Percentiles rank a stretch among this genome's conserved stretches.
Evolutionary conservation across 2,888 invertebrate genomes (phyloP).

Genomic region (Spilosoma lubricipeda): DNA sequence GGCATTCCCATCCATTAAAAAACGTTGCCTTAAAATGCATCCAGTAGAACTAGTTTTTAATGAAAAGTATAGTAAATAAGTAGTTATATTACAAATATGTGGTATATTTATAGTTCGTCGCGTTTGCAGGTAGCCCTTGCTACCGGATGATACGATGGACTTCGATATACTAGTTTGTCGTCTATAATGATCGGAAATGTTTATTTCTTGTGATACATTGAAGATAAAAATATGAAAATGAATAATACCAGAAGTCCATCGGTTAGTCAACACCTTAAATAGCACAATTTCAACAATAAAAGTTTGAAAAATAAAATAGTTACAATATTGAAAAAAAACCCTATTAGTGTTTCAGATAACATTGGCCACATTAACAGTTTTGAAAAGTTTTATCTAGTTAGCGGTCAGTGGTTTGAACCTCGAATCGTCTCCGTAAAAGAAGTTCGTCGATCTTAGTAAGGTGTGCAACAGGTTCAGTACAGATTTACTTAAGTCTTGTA

Average conservation of each 20-base stretch:
- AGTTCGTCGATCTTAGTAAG: conserved; percentile 68
- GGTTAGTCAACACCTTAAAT: neutral
- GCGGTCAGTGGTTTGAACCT: conserved; percentile 38
- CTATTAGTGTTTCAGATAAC: neutral
- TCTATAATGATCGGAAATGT: neutral
- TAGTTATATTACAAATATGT: neutral
- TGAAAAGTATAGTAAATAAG: neutral
- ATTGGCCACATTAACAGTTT: conserved; percentile 19
- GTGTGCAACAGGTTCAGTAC: conserved; percentile 75
- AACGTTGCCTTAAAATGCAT: conserved; percentile 22
- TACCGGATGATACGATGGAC: neutral
- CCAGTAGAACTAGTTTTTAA: conserved; percentile 28
- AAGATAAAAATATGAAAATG: neutral
- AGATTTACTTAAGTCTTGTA: conserved; percentile 65
- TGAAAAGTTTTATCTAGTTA: conserved; percentile 18
- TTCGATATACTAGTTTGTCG: neutral
- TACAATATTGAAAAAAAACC: neutral
- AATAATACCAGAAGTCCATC: neutral
- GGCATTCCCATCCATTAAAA: neutral
- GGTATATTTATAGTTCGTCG: neutral
- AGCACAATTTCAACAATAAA: neutral
- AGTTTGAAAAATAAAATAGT: neutral
- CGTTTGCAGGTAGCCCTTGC: neutral
- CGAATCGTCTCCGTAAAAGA: conserved; percentile 60
- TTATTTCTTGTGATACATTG: neutral